Evolutionary conservation across 2,797 vertebrate species (phyloP), one percentile per base, ranked within the genome.

Genomic region (Champsocephalus esox): DNA sequence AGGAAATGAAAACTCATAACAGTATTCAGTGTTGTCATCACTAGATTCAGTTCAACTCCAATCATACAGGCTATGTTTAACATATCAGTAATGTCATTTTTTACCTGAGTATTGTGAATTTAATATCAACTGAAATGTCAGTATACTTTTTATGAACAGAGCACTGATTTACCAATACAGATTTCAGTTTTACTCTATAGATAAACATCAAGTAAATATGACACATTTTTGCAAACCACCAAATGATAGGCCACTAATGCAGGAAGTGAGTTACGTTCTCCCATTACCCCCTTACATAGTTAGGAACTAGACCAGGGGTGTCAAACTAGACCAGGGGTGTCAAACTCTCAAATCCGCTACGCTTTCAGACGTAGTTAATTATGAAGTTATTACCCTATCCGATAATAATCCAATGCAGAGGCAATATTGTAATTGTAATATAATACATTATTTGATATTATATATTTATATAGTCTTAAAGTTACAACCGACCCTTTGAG

Each of bases 71-170:
- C 45, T 9, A 52, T 13, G 7, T 65, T 79, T 69, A 46, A 67
- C 12, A 43, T 7, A 55, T 46, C 9, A 61, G 44, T 52, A 28
- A 45, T 70, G 48, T 44, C 1, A 28, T 21, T 67, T 72, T 60
- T 63, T 12, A 64, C 6, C 34, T 60, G 10, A 64, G 34, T 45
- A 49, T 9, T 3, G 9, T 63, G 28, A 66, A 66, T 58, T 21
- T 59, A 69, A 62, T 77, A 13, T 17, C 19, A 57, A 54, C 50
- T 32, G 14, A 70, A 65, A 14, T 73, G 71, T 28, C 3, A 71
- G 59, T 63, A 17, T 21, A 38, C 34, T 68, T 56, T 85, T 75
- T 85, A 80, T 65, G 17, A 49, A 49, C 41, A 9, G 17, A 59
- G 41, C 9, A 46, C 52, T 67, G n/a, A 62, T 71, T 32, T 66